Evolutionary conservation across 2,888 invertebrate genomes (phyloP).

Genomic region (Thumatha senex): DNA sequence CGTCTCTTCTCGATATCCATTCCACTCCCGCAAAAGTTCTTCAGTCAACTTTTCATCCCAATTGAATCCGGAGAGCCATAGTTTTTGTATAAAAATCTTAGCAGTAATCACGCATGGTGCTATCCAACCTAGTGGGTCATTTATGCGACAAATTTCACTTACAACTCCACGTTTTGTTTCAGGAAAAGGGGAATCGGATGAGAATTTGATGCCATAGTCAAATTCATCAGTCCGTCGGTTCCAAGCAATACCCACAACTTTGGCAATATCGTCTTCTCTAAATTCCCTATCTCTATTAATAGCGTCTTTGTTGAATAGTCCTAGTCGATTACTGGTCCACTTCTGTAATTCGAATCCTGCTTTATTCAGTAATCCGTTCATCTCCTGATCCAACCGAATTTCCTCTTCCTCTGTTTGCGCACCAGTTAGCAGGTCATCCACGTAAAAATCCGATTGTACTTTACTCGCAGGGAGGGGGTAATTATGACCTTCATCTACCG

Average conservation of each 20-base stretch:
- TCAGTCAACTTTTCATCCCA: background rate
- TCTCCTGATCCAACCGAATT: background rate
- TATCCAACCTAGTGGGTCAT: conserved; percentile 5
- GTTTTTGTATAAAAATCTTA: conserved; percentile 5
- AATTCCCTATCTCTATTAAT: background rate
- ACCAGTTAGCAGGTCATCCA: conserved; percentile 6
- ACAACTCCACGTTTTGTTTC: background rate
- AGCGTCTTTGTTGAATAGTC: background rate
- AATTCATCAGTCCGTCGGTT: background rate
- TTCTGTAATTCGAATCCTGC: background rate
- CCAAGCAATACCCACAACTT: background rate
- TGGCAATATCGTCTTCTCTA: background rate
- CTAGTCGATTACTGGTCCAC: background rate
- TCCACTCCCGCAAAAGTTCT: background rate
- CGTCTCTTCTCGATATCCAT: no score
- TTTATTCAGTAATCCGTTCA: background rate
- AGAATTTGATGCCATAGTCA: background rate
- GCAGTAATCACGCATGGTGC: background rate
- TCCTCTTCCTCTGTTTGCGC: background rate
- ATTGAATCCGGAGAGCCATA: background rate
- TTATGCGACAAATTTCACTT: background rate
- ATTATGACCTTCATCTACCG: conserved; percentile 9
- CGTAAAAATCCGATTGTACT: background rate
- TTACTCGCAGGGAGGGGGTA: conserved; percentile 1
- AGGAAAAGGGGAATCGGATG: background rate